phyloP scores from a whole-genome alignment of 2,113 vertebrate genomes.

The Scolopax mira region DNA sequence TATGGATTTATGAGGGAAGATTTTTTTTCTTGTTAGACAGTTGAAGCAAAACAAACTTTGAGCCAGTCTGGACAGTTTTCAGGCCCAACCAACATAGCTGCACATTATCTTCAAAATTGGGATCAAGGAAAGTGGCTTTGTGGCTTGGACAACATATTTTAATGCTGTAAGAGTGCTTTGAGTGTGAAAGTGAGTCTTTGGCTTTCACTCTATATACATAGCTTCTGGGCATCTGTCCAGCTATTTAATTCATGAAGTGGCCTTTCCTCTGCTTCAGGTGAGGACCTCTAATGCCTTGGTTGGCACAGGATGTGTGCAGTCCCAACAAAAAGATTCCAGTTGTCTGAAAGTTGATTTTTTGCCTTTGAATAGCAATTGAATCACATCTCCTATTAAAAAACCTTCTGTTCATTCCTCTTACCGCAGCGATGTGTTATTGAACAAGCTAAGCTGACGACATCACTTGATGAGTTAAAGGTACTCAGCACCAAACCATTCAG shows the following conservation, averaged over 20 bases:
- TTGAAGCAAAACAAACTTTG: neutral
- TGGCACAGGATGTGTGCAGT: neutral
- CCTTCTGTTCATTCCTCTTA: neutral
- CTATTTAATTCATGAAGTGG: neutral
- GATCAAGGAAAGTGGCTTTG: neutral
- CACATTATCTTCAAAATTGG: neutral
- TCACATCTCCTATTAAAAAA: neutral
- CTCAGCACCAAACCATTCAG: slow-evolving; percentile 18
- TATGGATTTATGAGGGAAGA: neutral
- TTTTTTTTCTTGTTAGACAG: neutral
- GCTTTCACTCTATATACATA: neutral
- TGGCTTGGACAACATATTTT: neutral
- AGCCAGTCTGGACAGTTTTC: neutral
- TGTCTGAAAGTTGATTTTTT: neutral
- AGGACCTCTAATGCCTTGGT: neutral
- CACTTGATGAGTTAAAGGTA: slow-evolving; percentile 28
- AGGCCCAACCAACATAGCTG: neutral
- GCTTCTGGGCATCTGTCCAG: neutral
- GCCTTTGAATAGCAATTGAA: neutral
- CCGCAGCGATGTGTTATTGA: neutral
- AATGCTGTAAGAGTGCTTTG: neutral
- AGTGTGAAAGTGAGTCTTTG: neutral
- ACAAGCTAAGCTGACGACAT: neutral
- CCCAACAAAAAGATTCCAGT: neutral
- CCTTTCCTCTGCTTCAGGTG: neutral